Evolutionary conservation across 1,140 invertebrate genomes (phyloP), one percentile per base, ranked within the genome.

Genomic region (Temnothorax nylanderi): DNA sequence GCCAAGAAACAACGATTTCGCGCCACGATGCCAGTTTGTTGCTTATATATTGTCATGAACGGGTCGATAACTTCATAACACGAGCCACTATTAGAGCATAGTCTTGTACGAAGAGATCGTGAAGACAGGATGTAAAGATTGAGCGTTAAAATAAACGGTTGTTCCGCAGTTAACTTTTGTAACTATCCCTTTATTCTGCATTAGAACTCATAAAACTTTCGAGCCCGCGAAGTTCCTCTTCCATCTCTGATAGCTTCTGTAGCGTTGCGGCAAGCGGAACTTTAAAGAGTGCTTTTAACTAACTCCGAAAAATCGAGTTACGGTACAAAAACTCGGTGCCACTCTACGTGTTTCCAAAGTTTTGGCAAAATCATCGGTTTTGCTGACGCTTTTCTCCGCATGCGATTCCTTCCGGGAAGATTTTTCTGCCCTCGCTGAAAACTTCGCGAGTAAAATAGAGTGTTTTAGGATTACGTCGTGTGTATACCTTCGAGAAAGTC

Each of bases 271-370:
- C 80, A 8, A 26, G 26, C 44, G 54, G 54, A 84, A 84, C 80
- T 84, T 84, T 84, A 74, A 84, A 84, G 80, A 75, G 80, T 26
- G 80, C 80, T 84, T 74, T 84, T 84, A 84, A 84, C 80, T 74
- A 75, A 84, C 80, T 84, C 69, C 71, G 54, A 84, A 84, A 84
- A 84, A 84, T 84, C 80, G 80, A 74, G 69, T 75, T 84, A 84
- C 80, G 26, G 54, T 51, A 60, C 80, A 84, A 84, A 84, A 84
- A 84, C 54, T 75, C 69, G 41, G 54, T 84, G 80, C 80, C 80
- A 75, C 80, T 84, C 80, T 75, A 75, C 69, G 54, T 62, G 69
- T 71, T 74, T 47, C 26, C 41, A 21, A 84, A 84, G 54, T 84
- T 84, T 84, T 41, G 69, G 54, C 32, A 84, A 75, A 75, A 84